Evolutionary conservation across 1,140 invertebrate genomes (phyloP), one percentile per base, ranked within the genome.

Genomic region (Eueides isabella): DNA sequence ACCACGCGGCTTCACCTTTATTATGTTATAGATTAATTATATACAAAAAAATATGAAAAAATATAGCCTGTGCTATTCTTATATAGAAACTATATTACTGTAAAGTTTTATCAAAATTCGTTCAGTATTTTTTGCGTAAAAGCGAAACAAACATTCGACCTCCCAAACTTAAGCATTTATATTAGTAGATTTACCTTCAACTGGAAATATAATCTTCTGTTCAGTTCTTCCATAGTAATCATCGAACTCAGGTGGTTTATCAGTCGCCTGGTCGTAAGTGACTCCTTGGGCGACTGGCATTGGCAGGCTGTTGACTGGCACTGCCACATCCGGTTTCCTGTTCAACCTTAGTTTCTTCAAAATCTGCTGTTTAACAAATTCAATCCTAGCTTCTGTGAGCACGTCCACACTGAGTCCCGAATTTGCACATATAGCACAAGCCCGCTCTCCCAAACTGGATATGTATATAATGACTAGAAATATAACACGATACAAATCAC

Each of bases 351-450:
- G 84, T 85, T 97, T 97, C 86, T 95, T 96, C 65, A 97, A 85
- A 19, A 97, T 97, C 88, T 97, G 96, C 78, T 97, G 95, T 84
- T 97, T 97, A 11, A 97, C 96, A 74, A 96, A 96, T 85, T 97
- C 96, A 44, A 97, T 95, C 67, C 96, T 87, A 23, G 94, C 85
- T 48, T 94, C 93, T 0, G 91, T 94, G 33, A 95, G 77, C 61
- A 90, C 83, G 1, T 70, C 74, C 5, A 85, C 85, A 72, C 72
- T 87, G 0, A 87, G 76, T 7, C 89, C 88, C 4, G 79, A 85
- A 14, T 85, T 90, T 11, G 82, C 91, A 79, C 89, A 91, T 16
- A 87, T 89, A 14, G 85, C 82, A 76, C 91, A 93, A 29, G 84
- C 82, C 19, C 82, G 81, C 61, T 87, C 84, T 67, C 81, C 81